These are phyloP conservation scores for Neopipo cinnamomea DNA, from an alignment of 2,113 vertebrate species.

Conservation along the genomic window DNA sequence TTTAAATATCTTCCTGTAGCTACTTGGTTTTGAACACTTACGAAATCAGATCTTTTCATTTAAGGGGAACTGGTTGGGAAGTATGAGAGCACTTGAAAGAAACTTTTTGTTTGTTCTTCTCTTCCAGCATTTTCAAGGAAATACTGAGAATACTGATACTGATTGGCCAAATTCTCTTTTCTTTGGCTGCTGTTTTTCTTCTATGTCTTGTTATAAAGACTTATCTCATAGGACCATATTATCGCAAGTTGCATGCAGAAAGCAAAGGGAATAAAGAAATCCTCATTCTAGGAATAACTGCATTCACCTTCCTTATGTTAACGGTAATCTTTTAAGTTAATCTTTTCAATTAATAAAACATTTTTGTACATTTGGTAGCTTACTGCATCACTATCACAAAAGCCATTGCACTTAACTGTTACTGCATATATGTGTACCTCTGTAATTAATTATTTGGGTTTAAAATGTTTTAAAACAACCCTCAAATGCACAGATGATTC, in stretches of 20 bases:
- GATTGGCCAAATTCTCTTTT: conserved; percentile 84
- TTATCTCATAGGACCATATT: conserved; percentile 89
- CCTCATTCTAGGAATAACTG: conserved; percentile 88
- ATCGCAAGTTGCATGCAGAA: conserved; percentile 88
- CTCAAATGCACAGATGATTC: background rate
- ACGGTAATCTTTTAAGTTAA: conserved; percentile 80
- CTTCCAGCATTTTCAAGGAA: conserved; percentile 76
- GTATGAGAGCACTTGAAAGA: background rate
- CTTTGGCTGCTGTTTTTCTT: conserved; percentile 86
- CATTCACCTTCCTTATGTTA: conserved; percentile 94
- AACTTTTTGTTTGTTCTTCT: conserved; percentile 27
- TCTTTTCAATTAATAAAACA: background rate
- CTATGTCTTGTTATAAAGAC: conserved; percentile 85
- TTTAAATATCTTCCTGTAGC: background rate
- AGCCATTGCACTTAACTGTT: background rate
- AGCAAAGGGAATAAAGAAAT: conserved; percentile 95
- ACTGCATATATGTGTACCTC: background rate
- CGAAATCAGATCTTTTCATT: background rate
- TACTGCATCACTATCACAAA: background rate
- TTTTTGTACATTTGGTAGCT: background rate
- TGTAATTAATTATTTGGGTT: background rate
- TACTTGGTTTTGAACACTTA: background rate
- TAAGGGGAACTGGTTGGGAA: background rate
- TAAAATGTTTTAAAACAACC: background rate
- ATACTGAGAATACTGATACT: conserved; percentile 81